These are phyloP conservation scores for Dipodomys ordii DNA, from an alignment of 2,113 vertebrate species.

Conservation along the genomic window DNA sequence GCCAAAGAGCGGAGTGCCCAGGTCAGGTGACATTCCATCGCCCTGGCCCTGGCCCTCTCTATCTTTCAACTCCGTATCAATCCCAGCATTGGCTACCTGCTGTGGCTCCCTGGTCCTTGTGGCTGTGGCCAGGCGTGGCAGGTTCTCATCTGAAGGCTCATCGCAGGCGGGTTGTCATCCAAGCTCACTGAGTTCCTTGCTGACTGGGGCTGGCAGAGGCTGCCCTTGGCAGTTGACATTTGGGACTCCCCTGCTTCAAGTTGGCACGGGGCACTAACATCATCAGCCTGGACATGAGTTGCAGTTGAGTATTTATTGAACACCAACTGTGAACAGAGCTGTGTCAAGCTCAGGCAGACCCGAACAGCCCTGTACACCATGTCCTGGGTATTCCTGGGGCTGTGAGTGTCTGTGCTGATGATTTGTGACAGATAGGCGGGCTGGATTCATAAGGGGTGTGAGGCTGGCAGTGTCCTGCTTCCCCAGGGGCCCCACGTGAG, in stretches of 20 bases:
- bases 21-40: too few relatives aligned
- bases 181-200: not conserved
- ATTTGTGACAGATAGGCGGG: too few relatives aligned
- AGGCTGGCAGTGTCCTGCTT: rapidly evolving
- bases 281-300: not conserved
- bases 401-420: not conserved
- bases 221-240: not conserved
- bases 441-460: not conserved
- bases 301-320: not conserved
- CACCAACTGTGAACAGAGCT: not conserved
- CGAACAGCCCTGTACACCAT: rapidly evolving
- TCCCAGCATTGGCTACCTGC: not conserved
- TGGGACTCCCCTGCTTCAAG: not conserved
- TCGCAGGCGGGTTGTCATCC: not conserved
- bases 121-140: not conserved
- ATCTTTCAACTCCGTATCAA: rapidly evolving
- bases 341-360: too few relatives aligned
- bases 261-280: not conserved
- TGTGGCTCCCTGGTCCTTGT: not conserved
- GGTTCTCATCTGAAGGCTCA: not conserved
- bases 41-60: not conserved
- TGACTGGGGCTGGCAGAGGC: not conserved
- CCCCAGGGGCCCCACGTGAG: not conserved
- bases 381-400: not conserved
- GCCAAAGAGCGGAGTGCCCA: too few relatives aligned